Percentiles rank a stretch among this genome's conserved stretches.
phyloP scores from a whole-genome alignment of 2,113 vertebrate genomes.

The Cyphomyrus plagiostoma region DNA sequence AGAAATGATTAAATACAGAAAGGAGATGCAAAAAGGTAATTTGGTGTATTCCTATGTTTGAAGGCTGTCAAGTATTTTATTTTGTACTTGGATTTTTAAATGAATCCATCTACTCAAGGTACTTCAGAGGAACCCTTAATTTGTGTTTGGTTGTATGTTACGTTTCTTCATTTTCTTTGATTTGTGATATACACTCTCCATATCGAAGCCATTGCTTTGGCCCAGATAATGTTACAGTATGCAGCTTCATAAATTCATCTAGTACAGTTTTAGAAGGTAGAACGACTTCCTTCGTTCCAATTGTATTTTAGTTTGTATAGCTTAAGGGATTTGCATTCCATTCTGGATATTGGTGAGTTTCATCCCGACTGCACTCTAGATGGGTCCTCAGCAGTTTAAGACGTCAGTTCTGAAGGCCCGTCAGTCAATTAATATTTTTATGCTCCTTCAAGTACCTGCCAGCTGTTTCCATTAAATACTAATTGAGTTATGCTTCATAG shows the following conservation, averaged over 20 bases:
- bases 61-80: not conserved
- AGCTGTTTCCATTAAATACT: not conserved
- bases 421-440: not conserved
- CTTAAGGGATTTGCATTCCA: not conserved
- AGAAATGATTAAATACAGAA: conserved; percentile 74
- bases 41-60: not conserved
- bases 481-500: not conserved
- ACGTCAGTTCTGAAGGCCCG: too few species aligned
- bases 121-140: not conserved
- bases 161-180: not conserved
- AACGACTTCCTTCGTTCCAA: not conserved
- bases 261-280: not conserved
- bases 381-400: not conserved
- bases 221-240: not conserved
- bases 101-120: not conserved
- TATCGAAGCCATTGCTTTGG: not conserved
- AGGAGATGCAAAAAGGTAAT: conserved; percentile 76
- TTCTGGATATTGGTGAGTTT: not conserved
- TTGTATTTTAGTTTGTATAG: not conserved
- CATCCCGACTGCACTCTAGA: not conserved
- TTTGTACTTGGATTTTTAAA: not conserved
- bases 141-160: not conserved
- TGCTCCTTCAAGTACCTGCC: not conserved
- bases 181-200: not conserved
- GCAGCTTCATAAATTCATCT: not conserved